Base-by-base conservation (phyloP, 2,797 vertebrate species). In the Pangasius larnaudii region DNA sequence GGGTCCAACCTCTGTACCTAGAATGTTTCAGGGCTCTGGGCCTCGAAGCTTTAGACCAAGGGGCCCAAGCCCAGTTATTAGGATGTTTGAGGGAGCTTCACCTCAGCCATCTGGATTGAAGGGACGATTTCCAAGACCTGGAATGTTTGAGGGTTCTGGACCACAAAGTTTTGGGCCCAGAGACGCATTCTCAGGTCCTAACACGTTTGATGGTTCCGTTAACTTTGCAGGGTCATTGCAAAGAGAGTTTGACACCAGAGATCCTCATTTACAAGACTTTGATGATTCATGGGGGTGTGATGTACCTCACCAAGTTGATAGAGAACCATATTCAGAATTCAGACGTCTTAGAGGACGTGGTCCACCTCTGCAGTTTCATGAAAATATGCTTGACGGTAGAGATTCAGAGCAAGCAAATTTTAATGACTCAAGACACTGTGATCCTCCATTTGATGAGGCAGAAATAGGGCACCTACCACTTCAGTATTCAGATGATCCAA, bases 261-360 rank as follows among this genome's bases (percentile, higher is more conserved):
- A 94, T 4, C 90, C 94, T 67, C 49, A 86, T 91, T 59, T 71
- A 0, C 91, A 95, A 30, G 94, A 95, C 51, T 93, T 93, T 1
- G 91, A 93, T 27, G 95, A 92, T 53, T 94, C 94, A 33, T 93
- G 94, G 92, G 95, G 92, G 87, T 91, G 10, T 42, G 27, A 94
- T 19, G 93, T 93, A 0, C 91, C 93, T 88, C 93, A 92, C 85
- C 94, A 92, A 0, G 95, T 95, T 88, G 69, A 87, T 71, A 72
- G 27, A 59, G 74, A 90, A 49, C 8, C 53, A 24, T 83, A 78
- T 71, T 74, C 30, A 0, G 92, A 95, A 63, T 93, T 94, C 0
- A 91, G 93, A 16, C 94, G 91, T 49, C 94, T 94, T 36, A 92
- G 94, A 93, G 95, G 93, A 88, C 92, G 8, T 39, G 49, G 94